Percentiles rank a stretch among this genome's conserved stretches.
These are phyloP conservation scores for Ptilonorhynchus violaceus DNA, from an alignment of 2,113 vertebrate species.

Conservation along the genomic window DNA sequence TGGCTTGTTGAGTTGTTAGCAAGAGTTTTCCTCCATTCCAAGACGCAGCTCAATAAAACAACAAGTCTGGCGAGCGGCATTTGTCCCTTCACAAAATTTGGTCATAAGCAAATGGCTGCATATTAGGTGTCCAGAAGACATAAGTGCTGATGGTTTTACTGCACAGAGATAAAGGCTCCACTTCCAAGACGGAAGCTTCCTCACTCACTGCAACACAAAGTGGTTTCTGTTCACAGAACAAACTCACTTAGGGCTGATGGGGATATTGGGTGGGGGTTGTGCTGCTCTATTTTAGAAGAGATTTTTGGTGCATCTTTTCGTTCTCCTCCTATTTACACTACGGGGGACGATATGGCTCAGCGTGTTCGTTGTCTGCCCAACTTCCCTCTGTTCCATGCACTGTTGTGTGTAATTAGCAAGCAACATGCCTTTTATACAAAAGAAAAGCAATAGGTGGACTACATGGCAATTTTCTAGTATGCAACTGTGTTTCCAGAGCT, in stretches of 20 bases:
- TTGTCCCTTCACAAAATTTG: not conserved
- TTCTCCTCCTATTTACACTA: not conserved
- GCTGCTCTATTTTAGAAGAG: not conserved
- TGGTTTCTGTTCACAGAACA: not conserved
- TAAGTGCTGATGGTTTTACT: not conserved
- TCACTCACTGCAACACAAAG: not conserved
- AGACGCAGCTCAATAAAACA: not conserved
- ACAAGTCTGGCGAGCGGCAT: not conserved
- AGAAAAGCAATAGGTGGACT: slow-evolving; percentile 50
- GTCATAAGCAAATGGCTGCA: not conserved
- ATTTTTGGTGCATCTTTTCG: slow-evolving; percentile 1
- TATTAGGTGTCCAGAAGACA: not conserved
- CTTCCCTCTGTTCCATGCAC: slow-evolving; percentile 31
- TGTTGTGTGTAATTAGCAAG: slow-evolving; percentile 47
- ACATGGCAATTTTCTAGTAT: slow-evolving; percentile 22
- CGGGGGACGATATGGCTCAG: not conserved
- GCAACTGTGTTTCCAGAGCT: slow-evolving; percentile 54
- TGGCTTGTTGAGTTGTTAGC: not conserved
- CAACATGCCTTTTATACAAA: slow-evolving; percentile 3
- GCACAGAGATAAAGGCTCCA: not conserved
- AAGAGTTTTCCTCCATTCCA: not conserved
- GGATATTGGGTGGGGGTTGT: not conserved
- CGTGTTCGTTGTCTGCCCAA: not conserved
- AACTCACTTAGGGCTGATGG: not conserved
- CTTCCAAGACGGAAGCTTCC: not conserved